A percentile compares a stretch with the other conserved stretches of the same genome.
phyloP scores from a whole-genome alignment of 2,888 invertebrate genomes.

The Poecilobothrus nobilitatus region DNA sequence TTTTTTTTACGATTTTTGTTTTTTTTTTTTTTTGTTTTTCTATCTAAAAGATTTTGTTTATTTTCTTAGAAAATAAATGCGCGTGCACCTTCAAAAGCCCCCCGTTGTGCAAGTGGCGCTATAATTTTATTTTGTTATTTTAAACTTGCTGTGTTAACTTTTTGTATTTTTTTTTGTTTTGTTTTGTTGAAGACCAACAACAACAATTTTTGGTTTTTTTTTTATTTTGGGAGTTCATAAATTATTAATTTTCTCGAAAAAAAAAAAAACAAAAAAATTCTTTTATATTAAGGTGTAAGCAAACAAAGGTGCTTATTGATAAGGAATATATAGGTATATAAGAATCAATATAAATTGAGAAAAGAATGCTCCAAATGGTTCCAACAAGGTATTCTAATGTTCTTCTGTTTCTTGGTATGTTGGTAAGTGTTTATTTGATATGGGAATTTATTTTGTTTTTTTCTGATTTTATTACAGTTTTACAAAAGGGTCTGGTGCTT shows the following conservation, averaged over 20 bases:
- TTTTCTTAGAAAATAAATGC: neutral
- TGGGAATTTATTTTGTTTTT: too few relatives aligned
- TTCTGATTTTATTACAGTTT: too few relatives aligned
- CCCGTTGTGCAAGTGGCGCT: slow-evolving; percentile 9
- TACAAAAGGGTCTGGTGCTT: too few relatives aligned
- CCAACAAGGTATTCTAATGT: too few relatives aligned
- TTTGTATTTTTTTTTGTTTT: neutral
- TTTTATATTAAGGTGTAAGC: neutral
- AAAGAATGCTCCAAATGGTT: too few relatives aligned
- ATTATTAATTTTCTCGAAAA: neutral
- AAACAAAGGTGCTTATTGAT: neutral
- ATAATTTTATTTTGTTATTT: slow-evolving; percentile 7
- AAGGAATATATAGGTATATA: too few relatives aligned
- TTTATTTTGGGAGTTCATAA: neutral
- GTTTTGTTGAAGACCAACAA: neutral
- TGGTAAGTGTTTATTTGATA: too few relatives aligned
- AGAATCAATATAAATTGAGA: too few relatives aligned
- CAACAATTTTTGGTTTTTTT: neutral
- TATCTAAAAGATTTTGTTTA: neutral
- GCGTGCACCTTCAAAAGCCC: slow-evolving; percentile 8
- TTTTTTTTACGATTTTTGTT: neutral
- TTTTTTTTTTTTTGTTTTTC: neutral
- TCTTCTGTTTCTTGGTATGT: too few relatives aligned
- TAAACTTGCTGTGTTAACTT: neutral
- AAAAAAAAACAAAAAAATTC: too few relatives aligned